Evolutionary conservation across 1,140 invertebrate genomes (phyloP).

Genomic region (Penaeus vannamei): DNA sequence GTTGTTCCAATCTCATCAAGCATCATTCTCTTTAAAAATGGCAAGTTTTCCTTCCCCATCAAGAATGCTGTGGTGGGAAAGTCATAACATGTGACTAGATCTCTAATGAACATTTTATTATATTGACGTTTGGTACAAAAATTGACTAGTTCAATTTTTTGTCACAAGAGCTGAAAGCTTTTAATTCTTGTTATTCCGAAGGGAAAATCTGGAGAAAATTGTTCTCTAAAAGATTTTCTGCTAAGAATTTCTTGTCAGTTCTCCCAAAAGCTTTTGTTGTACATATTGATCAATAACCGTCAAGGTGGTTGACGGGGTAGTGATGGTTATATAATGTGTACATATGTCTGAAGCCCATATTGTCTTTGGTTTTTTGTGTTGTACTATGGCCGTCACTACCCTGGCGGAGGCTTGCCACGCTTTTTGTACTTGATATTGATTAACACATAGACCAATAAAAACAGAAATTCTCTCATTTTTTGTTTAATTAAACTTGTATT

Average conservation of each 20-base stretch:
- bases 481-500: constrained; percentile 58
- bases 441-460: constrained; percentile 64
- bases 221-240: constrained; percentile 55
- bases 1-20: constrained; percentile 64
- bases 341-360: constrained; percentile 53
- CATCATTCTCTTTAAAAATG: constrained; percentile 61
- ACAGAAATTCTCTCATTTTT: constrained; percentile 60
- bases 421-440: constrained; percentile 65
- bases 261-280: constrained; percentile 61
- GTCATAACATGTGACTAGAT: constrained; percentile 57
- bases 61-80: constrained; percentile 41
- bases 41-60: constrained; percentile 59
- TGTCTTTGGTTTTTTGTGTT: constrained; percentile 60
- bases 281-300: constrained; percentile 62
- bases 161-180: constrained; percentile 50
- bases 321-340: constrained; percentile 60
- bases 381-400: constrained; percentile 59
- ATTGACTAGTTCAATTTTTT: constrained; percentile 60
- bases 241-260: constrained; percentile 49
- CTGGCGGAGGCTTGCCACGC: constrained; percentile 64
- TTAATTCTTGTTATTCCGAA: constrained; percentile 51
- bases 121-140: constrained; percentile 60
- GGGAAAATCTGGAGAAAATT: constrained; percentile 52
- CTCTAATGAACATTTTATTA: constrained; percentile 58
- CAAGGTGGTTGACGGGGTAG: constrained; percentile 63